Evolutionary conservation across 2,888 invertebrate genomes (phyloP), one percentile per base, ranked within the genome.

Genomic region (Philhelius pedissequus): DNA sequence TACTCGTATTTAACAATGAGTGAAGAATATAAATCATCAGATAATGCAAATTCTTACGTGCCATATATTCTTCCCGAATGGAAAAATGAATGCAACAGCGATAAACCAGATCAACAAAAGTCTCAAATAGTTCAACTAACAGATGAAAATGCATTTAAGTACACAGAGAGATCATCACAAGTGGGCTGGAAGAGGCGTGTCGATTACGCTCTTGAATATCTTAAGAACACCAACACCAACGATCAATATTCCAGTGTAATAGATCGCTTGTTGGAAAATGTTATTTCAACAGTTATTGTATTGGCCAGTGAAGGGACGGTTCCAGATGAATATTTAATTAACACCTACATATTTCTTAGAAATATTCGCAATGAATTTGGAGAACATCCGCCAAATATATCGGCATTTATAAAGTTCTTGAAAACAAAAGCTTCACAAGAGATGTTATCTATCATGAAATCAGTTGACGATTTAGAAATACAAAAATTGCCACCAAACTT

Each of bases 111-210:
- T 13, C 5, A 18, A n/a, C 4, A 9, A 40, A 11, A 9, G 13
- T 1, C 13, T 1, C 48, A 20, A 54, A 73, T 54, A 22, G 20
- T 75, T 8, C n/a, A 64, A n/a, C 40, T 86, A 8, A 69, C 66
- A 1, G 60, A 82, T 15, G 64, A 74, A 35, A 86, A 81, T 50
- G 86, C 77, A 1, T 3, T 15, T 0, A 20, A 62, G 8, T 86
- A 78, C 11, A 27, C 58, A 15, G 68, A 60, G 4, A 54, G 60
- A 7, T 52, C 79, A 0, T 76, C 79, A 6, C 58, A 43, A 9
- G 86, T 87, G 0, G 87, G 87, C 6, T 87, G 86, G 84, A 86
- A 81, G 32, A 60, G 69, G 1, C 87, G 87, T 30, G 77, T 87
- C 6, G 74, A 87, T 11, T 86, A 86, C 35, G 87, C 87, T 5